phyloP scores from a whole-genome alignment of 1,140 invertebrate genomes.

The Drosophila baimaii region DNA sequence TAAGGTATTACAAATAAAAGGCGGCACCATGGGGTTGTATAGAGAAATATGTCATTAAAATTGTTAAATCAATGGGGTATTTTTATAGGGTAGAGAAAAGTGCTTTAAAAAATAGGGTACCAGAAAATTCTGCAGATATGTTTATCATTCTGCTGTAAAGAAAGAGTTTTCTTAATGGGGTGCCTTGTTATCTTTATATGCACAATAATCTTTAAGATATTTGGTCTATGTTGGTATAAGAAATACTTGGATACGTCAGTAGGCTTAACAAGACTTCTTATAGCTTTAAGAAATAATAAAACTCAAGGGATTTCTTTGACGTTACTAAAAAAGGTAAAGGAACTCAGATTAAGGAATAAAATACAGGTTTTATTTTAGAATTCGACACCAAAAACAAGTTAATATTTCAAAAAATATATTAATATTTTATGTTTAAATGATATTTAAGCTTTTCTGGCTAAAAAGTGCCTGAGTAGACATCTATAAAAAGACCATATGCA shows the following conservation, averaged over 20 bases:
- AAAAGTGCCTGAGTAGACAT: not conserved
- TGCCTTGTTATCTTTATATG: slow-evolving; percentile 4
- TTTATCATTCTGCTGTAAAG: too few relatives aligned
- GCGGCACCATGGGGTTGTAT: slow-evolving; percentile 1
- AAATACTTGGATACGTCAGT: slow-evolving; percentile 3
- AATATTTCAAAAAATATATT: too few relatives aligned
- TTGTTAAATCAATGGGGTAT: not conserved
- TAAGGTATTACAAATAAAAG: slow-evolving; percentile 22
- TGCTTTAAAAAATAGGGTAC: not conserved
- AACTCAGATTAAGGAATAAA: too few relatives aligned
- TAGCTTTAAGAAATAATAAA: not conserved
- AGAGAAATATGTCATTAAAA: not conserved
- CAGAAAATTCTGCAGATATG: not conserved
- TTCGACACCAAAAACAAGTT: not conserved
- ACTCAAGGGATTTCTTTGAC: not conserved
- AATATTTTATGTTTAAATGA: not conserved
- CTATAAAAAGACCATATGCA: not conserved
- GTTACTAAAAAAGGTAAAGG: not conserved
- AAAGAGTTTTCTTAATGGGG: not conserved
- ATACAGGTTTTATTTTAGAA: too few relatives aligned
- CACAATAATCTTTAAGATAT: slow-evolving; percentile 4
- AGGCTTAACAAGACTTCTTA: not conserved
- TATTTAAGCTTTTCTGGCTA: too few relatives aligned
- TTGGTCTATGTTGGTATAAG: slow-evolving; percentile 8
- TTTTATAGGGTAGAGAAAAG: not conserved